Evolutionary conservation across 2,113 vertebrate species (phyloP), one percentile per base, ranked within the genome.

Genomic region (Potamarius usumacintae): DNA sequence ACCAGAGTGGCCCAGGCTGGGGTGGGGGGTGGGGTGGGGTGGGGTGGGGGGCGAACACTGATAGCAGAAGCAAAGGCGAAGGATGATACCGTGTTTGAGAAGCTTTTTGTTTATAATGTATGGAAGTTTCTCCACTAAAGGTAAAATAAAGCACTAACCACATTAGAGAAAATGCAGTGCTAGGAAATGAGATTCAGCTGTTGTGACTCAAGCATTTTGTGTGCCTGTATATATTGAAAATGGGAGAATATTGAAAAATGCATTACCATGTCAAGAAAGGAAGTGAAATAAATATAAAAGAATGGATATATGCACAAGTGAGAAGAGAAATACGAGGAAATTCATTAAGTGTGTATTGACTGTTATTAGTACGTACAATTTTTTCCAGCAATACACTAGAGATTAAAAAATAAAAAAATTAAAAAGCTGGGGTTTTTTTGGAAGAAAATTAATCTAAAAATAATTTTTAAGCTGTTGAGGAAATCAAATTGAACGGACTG

Each of bases 1-100:
- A 93, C 91, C 55, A 57, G 88, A 93, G 93, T 93, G 91, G 90
- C 89, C 91, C 88, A 74, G 88, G 93, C 87, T 57, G 72, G 18
- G 80, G 80, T n/a, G n/a, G n/a, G n/a, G n/a, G n/a, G n/a, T n/a
- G n/a, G n/a, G n/a, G n/a, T n/a, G n/a, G n/a, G n/a, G n/a, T n/a
- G n/a, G n/a, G n/a, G n/a, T n/a, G 48, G 27, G 62, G 87, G 91
- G 22, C 1, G 25, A 27, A 79, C 52, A 25, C 17, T 55, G 18
- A 63, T 53, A 60, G 65, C 57, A 12, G 27, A 34, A 67, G 20
- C 48, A 53, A 81, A 86, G 52, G 58, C 52, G 4, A 79, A 76
- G 86, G 62, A 77, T 25, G 55, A 82, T 86, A 48, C 74, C 15
- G 25, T 60, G 12, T 20, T 62, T 17, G 52, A 71, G 30, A 14